phyloP scores from a whole-genome alignment of 1,140 invertebrate genomes.

The Lepidostoma basale region DNA sequence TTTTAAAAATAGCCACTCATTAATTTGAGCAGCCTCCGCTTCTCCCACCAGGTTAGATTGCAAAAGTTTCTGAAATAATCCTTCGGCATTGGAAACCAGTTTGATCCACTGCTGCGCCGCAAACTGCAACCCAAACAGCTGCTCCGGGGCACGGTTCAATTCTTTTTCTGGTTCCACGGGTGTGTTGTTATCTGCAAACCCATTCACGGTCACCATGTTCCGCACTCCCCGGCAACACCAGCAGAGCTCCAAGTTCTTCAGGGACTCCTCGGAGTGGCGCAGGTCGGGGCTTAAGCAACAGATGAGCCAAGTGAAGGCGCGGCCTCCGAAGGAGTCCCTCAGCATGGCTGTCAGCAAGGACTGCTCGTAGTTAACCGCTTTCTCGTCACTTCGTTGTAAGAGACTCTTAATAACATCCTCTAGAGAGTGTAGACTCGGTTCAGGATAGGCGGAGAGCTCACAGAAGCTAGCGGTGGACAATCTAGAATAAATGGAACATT shows the following conservation, averaged over 20 bases:
- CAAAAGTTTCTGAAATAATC: constrained; percentile 74
- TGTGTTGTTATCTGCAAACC: constrained; percentile 69
- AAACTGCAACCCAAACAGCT: constrained; percentile 74
- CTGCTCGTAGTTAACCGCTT: constrained; percentile 66
- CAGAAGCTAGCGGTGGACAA: constrained; percentile 74
- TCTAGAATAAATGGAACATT: no score
- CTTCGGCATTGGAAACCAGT: constrained; percentile 81
- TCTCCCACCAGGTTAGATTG: constrained; percentile 67
- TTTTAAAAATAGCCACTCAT: constrained; percentile 82
- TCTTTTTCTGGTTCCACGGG: constrained; percentile 59
- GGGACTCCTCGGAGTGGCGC: constrained; percentile 65
- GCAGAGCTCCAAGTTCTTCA: constrained; percentile 67
- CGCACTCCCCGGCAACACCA: constrained; percentile 66
- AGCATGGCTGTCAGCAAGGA: constrained; percentile 70
- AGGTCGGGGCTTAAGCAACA: constrained; percentile 68
- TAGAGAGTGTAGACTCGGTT: constrained; percentile 66
- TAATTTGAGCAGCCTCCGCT: constrained; percentile 77
- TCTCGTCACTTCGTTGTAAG: constrained; percentile 62
- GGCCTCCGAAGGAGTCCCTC: constrained; percentile 71
- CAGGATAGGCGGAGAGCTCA: constrained; percentile 66
- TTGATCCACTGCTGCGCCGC: constrained; percentile 82
- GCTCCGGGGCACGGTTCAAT: constrained; percentile 54
- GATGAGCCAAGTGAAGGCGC: constrained; percentile 70
- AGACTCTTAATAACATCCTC: constrained; percentile 68
- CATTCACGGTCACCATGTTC: constrained; percentile 71